Base-by-base conservation (phyloP, 2,113 vertebrate genomes). In the Macroglossus sobrinus region DNA sequence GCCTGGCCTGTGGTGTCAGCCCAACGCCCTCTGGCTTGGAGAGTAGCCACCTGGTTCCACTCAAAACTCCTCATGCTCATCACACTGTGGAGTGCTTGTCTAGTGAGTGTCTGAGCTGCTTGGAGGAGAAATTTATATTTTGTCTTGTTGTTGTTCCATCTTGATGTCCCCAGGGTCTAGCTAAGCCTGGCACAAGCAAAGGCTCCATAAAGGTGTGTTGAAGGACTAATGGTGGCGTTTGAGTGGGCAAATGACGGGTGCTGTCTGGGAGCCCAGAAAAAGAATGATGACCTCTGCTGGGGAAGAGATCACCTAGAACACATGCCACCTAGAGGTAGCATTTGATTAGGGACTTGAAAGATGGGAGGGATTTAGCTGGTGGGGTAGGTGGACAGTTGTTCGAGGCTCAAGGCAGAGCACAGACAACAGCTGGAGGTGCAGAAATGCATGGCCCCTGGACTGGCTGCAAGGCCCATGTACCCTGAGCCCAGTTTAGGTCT, bases 241-340 rank as follows among this genome's bases (percentile, higher is more conserved):
- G 38, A 50, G 40, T 35, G 11, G 26, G 61, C 57, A 14, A 40
- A 35, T 21, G 40, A 24, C 19, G 0, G 7, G 26, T 57, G 28
- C 28, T 35, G 2, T 14, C 0, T 21, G 10, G 7, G 53, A 45
- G 12, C 22, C 43, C 53, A 5, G 59, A 76, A 80, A 71, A 45
- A 82, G 35, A 78, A 93, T 2, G 18, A 59, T 59, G 84, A 7
- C 86, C 85, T 89, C 93, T 97, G 78, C 78, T 94, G 92, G 93
- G 26, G 45, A 79, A 30, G 5, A 22, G n/a, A 33, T 78, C 75
- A 35, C 47, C 55, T 7, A 38, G 53, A n/a, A 59, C 85, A 64
- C 55, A 9, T 26, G 35, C 26, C 63, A 26, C 55, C 33, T 33
- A 28, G 61, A 81, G 30, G 47, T 1, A 45, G 26, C 22, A 0